Percentiles rank a stretch among this genome's conserved stretches.
Conservation (phyloP, 2,888 invertebrate species). For the Clanis bilineata region DNA sequence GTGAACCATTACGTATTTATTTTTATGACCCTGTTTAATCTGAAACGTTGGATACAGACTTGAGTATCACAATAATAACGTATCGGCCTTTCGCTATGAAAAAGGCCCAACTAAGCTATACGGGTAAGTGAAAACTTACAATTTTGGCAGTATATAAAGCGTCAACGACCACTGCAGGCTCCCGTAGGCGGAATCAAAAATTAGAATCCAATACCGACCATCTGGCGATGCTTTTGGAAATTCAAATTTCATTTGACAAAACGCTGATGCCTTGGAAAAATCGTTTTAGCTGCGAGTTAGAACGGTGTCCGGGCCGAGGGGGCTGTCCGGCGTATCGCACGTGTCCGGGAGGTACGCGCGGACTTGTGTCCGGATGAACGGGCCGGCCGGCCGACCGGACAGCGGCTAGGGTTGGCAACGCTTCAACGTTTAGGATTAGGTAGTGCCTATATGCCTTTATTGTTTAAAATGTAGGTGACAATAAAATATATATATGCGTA, state of each 20-base stretch:
- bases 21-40: too few species aligned
- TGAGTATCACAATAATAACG: too few species aligned
- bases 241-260: conserved; percentile 13
- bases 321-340: conserved; percentile 17
- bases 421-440: neutral
- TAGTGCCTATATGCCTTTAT: too few species aligned
- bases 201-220: conserved; percentile 6
- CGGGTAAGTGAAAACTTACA: neutral
- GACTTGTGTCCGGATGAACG: conserved; percentile 13
- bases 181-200: neutral
- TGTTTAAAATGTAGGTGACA: too few species aligned
- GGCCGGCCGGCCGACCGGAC: neutral
- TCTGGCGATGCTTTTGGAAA: conserved; percentile 8
- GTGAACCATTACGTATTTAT: too few species aligned
- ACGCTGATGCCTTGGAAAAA: conserved; percentile 12
- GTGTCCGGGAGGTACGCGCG: conserved; percentile 14
- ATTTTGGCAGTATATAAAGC: neutral
- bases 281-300: conserved; percentile 12
- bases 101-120: too few species aligned
- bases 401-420: conserved; percentile 1
- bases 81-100: too few species aligned
- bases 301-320: neutral
- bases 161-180: neutral
- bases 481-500: too few species aligned
- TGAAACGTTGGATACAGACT: too few species aligned